Conservation (phyloP, 2,797 vertebrate genomes). For the Diplodus sargus region DNA sequence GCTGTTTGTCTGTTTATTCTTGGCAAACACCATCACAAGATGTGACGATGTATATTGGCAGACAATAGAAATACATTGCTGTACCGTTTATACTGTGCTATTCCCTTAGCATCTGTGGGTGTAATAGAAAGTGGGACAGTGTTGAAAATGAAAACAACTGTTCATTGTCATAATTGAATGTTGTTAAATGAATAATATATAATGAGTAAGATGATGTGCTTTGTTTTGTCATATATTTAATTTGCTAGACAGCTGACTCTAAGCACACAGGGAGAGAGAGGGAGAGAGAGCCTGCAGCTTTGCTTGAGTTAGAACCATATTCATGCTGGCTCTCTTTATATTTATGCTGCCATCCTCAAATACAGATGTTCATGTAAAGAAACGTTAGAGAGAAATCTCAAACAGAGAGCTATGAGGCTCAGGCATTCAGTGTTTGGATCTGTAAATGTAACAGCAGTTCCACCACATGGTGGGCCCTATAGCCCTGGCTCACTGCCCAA, state of each 20-base stretch:
- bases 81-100: not conserved
- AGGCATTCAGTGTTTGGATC: not conserved
- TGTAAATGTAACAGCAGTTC: slow-evolving; percentile 19
- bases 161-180: not conserved
- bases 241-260: too few relatives aligned
- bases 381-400: not conserved
- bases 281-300: too few relatives aligned
- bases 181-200: not conserved
- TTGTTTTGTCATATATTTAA: too few relatives aligned
- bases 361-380: not conserved
- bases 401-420: too few relatives aligned
- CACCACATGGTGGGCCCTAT: slow-evolving; percentile 34
- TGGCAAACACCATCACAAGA: not conserved
- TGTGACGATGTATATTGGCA: not conserved
- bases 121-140: not conserved
- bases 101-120: not conserved
- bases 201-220: not conserved
- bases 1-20: not conserved
- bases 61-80: not conserved
- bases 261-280: too few relatives aligned
- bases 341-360: not conserved
- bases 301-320: too few relatives aligned
- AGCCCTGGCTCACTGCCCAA: slow-evolving; percentile 55
- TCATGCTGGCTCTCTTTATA: not conserved
- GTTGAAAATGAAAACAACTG: not conserved